A percentile compares a stretch with the other conserved stretches of the same genome.
phyloP scores from a whole-genome alignment of 1,140 invertebrate species.

The Pseudomyrmex gracilis region DNA sequence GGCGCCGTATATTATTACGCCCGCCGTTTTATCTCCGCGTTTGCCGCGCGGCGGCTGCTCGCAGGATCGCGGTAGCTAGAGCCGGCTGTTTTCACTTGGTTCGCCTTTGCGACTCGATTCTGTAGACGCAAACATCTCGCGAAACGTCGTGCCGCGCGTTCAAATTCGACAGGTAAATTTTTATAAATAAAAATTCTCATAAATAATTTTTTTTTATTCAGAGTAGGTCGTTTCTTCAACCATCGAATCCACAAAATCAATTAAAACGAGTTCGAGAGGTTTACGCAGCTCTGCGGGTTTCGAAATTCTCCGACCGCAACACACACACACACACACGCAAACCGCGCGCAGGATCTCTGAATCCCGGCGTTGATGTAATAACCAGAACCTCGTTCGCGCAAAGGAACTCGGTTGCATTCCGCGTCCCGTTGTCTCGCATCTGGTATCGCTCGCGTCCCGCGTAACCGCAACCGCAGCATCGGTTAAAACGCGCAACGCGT shows the following conservation, averaged over 20 bases:
- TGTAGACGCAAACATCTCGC: conserved; percentile 10
- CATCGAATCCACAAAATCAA: too few species aligned
- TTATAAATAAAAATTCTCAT: neutral
- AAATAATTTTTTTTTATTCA: neutral
- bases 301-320: too few species aligned
- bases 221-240: neutral
- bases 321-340: neutral
- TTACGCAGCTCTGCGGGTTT: too few species aligned
- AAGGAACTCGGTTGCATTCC: conserved; percentile 20
- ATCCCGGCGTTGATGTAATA: conserved; percentile 4
- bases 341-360: neutral
- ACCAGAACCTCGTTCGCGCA: neutral
- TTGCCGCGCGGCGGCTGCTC: neutral
- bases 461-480: conserved; percentile 45
- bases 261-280: too few species aligned
- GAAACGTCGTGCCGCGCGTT: neutral
- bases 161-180: neutral
- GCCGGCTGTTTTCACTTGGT: conserved; percentile 1
- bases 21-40: conserved; percentile 56
- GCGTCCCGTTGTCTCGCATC: conserved; percentile 21
- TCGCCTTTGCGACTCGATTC: neutral
- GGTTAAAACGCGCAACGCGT: conserved; percentile 29
- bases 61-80: conserved; percentile 9
- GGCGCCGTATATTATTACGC: conserved; percentile 66
- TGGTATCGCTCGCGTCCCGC: conserved; percentile 24